Base-by-base conservation (phyloP, 2,113 vertebrate genomes). In the Gorsachius goisagi region DNA sequence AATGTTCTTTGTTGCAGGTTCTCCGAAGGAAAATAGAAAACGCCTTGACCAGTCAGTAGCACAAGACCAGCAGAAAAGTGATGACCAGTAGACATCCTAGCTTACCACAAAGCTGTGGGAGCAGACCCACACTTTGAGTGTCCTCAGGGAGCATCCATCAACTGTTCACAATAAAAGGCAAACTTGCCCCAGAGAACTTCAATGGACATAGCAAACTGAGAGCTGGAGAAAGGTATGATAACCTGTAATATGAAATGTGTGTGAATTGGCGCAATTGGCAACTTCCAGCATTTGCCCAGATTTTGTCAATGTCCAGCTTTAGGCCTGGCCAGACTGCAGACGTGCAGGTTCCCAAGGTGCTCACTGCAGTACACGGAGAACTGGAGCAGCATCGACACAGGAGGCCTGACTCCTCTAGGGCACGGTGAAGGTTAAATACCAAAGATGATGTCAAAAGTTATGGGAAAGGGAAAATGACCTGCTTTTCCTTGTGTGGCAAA, bases 281-380 rank as follows among this genome's bases (percentile, higher is more conserved):
- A 37, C 23, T 60, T 85, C 22, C 45, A 75, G 23, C 16, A 39
- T 80, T 62, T 66, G 17, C 20, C 32, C 23, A 62, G 53, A 21
- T 72, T 72, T 62, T 52, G 10, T 67, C 41, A 24, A 24, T 30
- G 21, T 13, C 21, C 35, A 69, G 10, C 26, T 72, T 50, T 11
- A 62, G 18, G 18, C 56, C 52, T 50, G 49, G 10, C 17, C 47
- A 72, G 71, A 67, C 62, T 9, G 24, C 10, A 66, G 35, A 45
- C 3, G 15, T 28, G 28, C 15, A 58, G 7, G n/a, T 73, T 73
- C 19, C 37, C 37, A 19, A 9, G 2, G 1, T 3, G 0, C n/a
- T 50, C 45, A 26, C 19, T 22, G 33, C 20, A 17, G 39, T 37
- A n/a, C 53, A 47, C 18, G 74, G 44, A 28, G 16, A 83, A 41